Percentiles rank a stretch among this genome's conserved stretches.
These are phyloP conservation scores for Silurus lanzhouensis DNA, from an alignment of 2,797 vertebrate genomes.

Conservation along the genomic window DNA sequence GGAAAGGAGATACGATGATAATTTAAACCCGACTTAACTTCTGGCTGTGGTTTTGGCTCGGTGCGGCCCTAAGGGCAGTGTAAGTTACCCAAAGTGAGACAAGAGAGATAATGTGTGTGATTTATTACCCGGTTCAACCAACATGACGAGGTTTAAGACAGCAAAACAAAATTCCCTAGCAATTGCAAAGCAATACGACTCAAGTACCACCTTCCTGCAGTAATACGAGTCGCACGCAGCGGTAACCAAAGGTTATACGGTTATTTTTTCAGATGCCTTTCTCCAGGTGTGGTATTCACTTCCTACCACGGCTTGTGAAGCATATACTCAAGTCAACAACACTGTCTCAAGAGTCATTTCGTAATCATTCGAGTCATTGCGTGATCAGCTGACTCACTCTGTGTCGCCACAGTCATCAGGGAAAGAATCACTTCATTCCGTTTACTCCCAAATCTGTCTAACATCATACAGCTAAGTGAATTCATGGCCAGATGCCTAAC, in stretches of 20 bases:
- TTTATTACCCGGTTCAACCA: slow-evolving; percentile 35
- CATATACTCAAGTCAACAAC: neutral
- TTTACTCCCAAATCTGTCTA: slow-evolving; percentile 1
- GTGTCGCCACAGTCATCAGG: neutral
- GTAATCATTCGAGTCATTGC: neutral
- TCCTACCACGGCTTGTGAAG: slow-evolving; percentile 20
- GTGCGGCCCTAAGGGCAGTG: neutral
- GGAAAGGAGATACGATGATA: neutral
- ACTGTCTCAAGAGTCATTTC: neutral
- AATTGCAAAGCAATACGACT: neutral
- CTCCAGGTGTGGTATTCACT: slow-evolving; percentile 4
- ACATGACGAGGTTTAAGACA: neutral
- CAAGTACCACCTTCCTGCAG: neutral
- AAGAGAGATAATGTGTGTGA: slow-evolving; percentile 28
- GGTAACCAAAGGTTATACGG: neutral
- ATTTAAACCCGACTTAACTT: neutral
- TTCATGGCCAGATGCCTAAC: neutral
- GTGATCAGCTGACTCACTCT: neutral
- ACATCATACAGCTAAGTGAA: neutral
- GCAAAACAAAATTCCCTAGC: neutral
- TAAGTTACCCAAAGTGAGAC: slow-evolving; percentile 12
- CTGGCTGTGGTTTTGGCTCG: neutral
- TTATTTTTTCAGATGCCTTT: slow-evolving; percentile 13
- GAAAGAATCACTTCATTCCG: neutral
- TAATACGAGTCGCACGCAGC: no score